Base-by-base conservation (phyloP, 2,888 invertebrate species). In the Pammene aurita region DNA sequence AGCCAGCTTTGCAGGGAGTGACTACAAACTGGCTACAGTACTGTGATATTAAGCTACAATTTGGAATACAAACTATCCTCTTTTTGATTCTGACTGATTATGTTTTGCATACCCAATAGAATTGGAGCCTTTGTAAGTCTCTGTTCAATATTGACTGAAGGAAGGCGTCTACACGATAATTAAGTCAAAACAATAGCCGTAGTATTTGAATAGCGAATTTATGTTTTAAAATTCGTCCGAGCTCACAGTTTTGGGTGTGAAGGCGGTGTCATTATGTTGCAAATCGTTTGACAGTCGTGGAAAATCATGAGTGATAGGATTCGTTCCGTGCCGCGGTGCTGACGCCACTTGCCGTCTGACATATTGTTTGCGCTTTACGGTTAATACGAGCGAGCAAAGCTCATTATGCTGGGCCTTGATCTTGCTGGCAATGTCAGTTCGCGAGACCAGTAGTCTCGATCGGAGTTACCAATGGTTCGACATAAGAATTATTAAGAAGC, bases 251-350 rank as follows among this genome's bases (percentile, higher is more conserved):
- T 69, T 41, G 69, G 58, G 55, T 54, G 68, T 75, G 70, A 66
- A 72, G 72, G 70, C 69, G 72, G 67, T 62, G 77, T 80, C 78
- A 83, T 88, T 87, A 84, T 87, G 77, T 87, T 88, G 84, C 84
- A 85, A 89, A 89, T 87, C 73, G 68, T 74, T 72, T 85, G 89
- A 88, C 90, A 89, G 80, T 80, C 89, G 87, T 90, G 84, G 74
- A 86, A 75, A 89, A 89, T 89, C 82, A 74, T 86, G 87, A 89
- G 82, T 84, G 85, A 87, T 87, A 78, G 76, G 75, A 87, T 88
- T 88, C 83, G 89, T 90, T 89, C 83, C 86, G 75, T 81, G 68
- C 79, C 79, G 81, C 85, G 82, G 71, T 82, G 78, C 80, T 81
- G 79, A 81, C 78, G 80, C 73, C 74, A 74, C 67, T 75, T 72